Evolutionary conservation across 2,797 vertebrate species (phyloP).

Genomic region (Sparus aurata): DNA sequence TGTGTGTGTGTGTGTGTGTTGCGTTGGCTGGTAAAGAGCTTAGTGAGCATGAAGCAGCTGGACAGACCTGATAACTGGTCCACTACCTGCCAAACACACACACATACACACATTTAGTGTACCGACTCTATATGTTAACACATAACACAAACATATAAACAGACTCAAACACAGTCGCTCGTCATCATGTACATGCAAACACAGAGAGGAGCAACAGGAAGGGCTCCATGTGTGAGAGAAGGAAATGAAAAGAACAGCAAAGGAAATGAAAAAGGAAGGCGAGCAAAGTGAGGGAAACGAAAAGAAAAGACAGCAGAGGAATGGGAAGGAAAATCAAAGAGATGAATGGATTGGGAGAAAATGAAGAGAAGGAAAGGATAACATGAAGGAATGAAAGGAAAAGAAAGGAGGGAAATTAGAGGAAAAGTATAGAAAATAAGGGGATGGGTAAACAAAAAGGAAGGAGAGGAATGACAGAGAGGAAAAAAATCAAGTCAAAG

Average conservation of each 20-base stretch:
- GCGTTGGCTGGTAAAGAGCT: constrained; percentile 60
- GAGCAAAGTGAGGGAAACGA: too few species aligned
- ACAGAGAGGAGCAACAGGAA: background rate
- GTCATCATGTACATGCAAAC: background rate
- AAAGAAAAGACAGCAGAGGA: background rate
- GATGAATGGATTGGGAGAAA: background rate
- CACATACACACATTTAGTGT: constrained; percentile 5
- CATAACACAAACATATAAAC: background rate
- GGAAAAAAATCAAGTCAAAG: too few species aligned
- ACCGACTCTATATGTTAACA: background rate
- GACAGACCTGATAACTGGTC: constrained; percentile 61
- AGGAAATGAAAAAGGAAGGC: background rate
- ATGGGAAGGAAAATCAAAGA: background rate
- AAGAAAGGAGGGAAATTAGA: background rate
- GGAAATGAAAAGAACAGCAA: background rate
- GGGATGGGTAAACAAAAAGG: background rate
- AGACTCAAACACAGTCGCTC: background rate
- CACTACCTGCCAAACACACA: constrained; percentile 29
- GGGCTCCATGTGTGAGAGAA: background rate
- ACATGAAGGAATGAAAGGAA: background rate
- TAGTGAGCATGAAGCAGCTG: constrained; percentile 67
- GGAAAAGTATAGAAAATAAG: background rate
- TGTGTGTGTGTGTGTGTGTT: constrained; percentile 13
- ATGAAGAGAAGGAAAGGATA: background rate
- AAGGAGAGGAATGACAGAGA: background rate